These are phyloP conservation scores for Epinephelus fuscoguttatus DNA, from an alignment of 2,113 vertebrate genomes.

Conservation along the genomic window DNA sequence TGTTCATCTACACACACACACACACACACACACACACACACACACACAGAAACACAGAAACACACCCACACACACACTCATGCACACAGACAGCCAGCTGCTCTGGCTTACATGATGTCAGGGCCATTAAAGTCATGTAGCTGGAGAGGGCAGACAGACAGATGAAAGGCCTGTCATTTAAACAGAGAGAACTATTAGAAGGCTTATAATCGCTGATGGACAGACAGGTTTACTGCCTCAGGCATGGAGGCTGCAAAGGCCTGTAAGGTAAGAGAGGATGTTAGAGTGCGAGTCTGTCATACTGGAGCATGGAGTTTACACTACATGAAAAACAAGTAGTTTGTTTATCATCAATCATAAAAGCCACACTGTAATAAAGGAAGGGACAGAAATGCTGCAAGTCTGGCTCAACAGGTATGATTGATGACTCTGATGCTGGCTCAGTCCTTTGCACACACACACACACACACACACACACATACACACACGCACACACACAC, in stretches of 20 bases:
- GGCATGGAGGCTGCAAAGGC: conserved; percentile 43
- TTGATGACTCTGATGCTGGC: conserved; percentile 25
- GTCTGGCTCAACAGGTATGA: background rate
- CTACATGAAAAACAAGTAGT: background rate
- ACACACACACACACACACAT: conserved; percentile 6
- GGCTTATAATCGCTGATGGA: conserved; percentile 67
- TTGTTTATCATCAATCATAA: conserved; percentile 18
- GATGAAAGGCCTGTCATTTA: conserved; percentile 78
- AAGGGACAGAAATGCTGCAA: background rate
- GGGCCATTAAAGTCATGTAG: conserved; percentile 80
- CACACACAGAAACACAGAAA: background rate
- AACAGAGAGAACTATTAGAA: conserved; percentile 68
- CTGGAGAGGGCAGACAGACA: conserved; percentile 69
- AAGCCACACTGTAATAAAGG: background rate
- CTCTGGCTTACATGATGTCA: conserved; percentile 79
- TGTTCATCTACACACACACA: conserved; percentile 38
- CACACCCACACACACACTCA: conserved; percentile 12
- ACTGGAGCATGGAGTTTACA: background rate
- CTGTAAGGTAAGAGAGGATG: conserved; percentile 1
- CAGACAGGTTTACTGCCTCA: conserved; percentile 63
- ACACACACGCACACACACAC: conserved; percentile 10
- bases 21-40: conserved; percentile 25
- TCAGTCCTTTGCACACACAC: conserved; percentile 21
- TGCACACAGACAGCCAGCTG: conserved; percentile 71
- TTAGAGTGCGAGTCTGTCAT: background rate